phyloP scores from a whole-genome alignment of 2,888 invertebrate genomes.

The Agonopterix arenella region DNA sequence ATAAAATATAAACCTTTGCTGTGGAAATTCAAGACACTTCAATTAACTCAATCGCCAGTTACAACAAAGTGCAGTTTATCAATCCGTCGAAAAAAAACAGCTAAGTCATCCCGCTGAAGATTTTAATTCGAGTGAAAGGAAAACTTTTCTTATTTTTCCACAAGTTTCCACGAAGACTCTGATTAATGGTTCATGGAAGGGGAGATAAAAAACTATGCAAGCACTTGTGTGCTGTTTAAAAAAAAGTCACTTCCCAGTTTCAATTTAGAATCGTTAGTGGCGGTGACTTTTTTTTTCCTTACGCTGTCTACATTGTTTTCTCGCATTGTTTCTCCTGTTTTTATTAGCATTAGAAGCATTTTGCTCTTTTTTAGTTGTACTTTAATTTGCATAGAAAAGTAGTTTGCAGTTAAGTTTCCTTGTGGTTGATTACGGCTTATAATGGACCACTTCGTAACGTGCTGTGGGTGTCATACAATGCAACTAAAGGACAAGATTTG shows the following conservation, averaged over 20 bases:
- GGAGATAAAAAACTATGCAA: conserved; percentile 25
- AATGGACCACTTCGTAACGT: no score
- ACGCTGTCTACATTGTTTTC: neutral
- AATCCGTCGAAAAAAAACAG: conserved; percentile 22
- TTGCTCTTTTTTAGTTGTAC: neutral
- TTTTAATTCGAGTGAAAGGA: conserved; percentile 57
- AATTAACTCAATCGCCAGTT: conserved; percentile 26
- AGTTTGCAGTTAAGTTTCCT: no score
- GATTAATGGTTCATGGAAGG: conserved; percentile 36
- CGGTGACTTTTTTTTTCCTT: conserved; percentile 1
- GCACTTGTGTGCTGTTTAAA: conserved; percentile 15
- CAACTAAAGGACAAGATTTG: no score
- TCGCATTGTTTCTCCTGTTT: neutral
- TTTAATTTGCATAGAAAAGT: no score
- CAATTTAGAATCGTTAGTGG: conserved; percentile 21
- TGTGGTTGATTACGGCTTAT: no score
- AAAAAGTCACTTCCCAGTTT: conserved; percentile 14
- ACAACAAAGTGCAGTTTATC: conserved; percentile 38
- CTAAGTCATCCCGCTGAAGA: conserved; percentile 36
- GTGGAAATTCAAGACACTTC: conserved; percentile 5
- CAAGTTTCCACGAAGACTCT: conserved; percentile 31
- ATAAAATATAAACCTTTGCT: neutral
- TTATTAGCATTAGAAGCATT: neutral
- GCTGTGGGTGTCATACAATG: no score
- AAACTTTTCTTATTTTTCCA: conserved; percentile 50